Evolutionary conservation across 2,888 invertebrate genomes (phyloP).

Genomic region (Drosophila cracens): DNA sequence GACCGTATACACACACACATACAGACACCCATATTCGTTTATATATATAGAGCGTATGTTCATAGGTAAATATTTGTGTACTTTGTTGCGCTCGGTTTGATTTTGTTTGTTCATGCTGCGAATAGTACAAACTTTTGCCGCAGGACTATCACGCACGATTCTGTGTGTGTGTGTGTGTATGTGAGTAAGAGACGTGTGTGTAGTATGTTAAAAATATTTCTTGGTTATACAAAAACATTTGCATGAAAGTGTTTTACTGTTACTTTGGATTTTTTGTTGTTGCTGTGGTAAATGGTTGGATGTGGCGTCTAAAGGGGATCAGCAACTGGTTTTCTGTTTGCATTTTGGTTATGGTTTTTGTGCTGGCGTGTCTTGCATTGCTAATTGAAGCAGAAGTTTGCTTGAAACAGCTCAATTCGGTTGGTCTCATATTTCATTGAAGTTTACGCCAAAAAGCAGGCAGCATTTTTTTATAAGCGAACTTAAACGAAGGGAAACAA

Average conservation of each 20-base stretch:
- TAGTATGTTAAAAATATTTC: constrained; percentile 70
- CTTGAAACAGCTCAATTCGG: constrained; percentile 27
- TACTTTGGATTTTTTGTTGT: constrained; percentile 54
- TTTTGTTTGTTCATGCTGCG: constrained; percentile 68
- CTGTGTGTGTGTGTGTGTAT: constrained; percentile 16
- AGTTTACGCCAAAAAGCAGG: constrained; percentile 34
- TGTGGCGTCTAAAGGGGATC: constrained; percentile 8
- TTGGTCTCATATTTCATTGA: constrained; percentile 42
- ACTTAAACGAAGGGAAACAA: constrained; percentile 21
- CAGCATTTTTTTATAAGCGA: constrained; percentile 37
- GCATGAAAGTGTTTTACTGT: constrained; percentile 73
- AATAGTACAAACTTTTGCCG: constrained; percentile 67
- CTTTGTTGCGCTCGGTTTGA: constrained; percentile 78
- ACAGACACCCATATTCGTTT: neutral
- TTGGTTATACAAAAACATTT: constrained; percentile 75
- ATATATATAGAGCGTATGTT: constrained; percentile 23
- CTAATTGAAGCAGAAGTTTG: constrained; percentile 65
- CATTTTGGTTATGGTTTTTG: constrained; percentile 29
- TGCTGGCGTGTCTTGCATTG: constrained; percentile 32
- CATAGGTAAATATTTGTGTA: constrained; percentile 73
- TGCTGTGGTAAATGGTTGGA: constrained; percentile 8
- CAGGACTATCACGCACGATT: constrained; percentile 57
- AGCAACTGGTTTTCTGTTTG: constrained; percentile 38
- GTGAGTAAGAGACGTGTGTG: constrained; percentile 40
- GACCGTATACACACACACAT: constrained; percentile 31